Conservation (phyloP, 2,113 vertebrate species). For the Danionella cerebrum region DNA sequence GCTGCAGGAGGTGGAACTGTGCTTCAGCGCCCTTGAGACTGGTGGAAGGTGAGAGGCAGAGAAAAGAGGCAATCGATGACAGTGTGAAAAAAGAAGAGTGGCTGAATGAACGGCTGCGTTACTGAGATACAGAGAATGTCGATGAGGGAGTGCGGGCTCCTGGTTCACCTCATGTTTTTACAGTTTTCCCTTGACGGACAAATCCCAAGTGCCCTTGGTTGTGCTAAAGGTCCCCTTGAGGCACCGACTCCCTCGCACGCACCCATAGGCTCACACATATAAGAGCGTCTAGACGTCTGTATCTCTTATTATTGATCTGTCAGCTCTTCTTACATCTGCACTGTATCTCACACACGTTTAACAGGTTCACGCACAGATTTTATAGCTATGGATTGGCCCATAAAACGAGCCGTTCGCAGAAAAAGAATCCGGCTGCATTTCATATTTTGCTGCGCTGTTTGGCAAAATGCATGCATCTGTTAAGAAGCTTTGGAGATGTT, state of each 20-base stretch:
- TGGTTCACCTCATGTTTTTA: background rate
- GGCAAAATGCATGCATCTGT: background rate
- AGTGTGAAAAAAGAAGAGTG: background rate
- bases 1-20: background rate
- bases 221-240: slow-evolving; percentile 26
- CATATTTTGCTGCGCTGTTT: background rate
- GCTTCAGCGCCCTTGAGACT: slow-evolving; percentile 25
- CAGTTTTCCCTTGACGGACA: background rate
- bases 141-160: slow-evolving; percentile 43
- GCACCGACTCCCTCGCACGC: background rate
- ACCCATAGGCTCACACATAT: background rate
- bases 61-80: slow-evolving; percentile 19
- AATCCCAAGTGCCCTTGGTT: slow-evolving; percentile 7
- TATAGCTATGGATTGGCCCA: slow-evolving; percentile 7
- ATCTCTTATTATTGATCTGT: slow-evolving; percentile 27
- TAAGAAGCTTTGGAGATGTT: slow-evolving; percentile 6
- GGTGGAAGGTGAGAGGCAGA: slow-evolving; percentile 12
- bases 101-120: background rate
- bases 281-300: slow-evolving; percentile 34
- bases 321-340: slow-evolving; percentile 20
- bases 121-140: slow-evolving; percentile 35
- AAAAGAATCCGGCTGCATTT: slow-evolving; percentile 14
- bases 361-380: slow-evolving; percentile 22
- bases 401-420: slow-evolving; percentile 5
- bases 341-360: background rate